These are phyloP conservation scores for Pyralis farinalis DNA, from an alignment of 2,888 invertebrate genomes.

Conservation along the genomic window DNA sequence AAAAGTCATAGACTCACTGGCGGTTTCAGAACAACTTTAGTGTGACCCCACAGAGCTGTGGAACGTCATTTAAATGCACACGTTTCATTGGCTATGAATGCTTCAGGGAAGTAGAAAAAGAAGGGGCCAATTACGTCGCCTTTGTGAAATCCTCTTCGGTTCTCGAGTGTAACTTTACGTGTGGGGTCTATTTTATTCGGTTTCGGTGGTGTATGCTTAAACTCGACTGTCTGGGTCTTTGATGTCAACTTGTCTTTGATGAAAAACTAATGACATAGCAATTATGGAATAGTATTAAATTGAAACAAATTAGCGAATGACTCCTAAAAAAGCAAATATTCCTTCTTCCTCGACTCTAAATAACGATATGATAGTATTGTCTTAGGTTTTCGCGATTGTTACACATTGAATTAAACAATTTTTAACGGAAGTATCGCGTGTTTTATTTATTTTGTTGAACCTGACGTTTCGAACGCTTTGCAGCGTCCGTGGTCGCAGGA, in stretches of 20 bases:
- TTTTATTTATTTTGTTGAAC: too few species aligned
- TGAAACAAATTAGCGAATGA: too few species aligned
- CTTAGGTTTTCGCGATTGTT: too few species aligned
- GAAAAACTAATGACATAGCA: too few species aligned
- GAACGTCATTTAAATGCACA: conserved; percentile 81
- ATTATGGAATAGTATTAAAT: too few species aligned
- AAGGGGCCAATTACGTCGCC: conserved; percentile 79
- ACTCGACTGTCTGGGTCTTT: conserved; percentile 14
- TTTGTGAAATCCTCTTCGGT: conserved; percentile 77
- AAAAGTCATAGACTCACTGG: conserved; percentile 62
- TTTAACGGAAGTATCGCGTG: too few species aligned
- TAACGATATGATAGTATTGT: too few species aligned
- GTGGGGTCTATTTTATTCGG: conserved; percentile 58
- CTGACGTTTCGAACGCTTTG: too few species aligned
- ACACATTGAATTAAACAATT: too few species aligned
- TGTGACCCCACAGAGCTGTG: conserved; percentile 77
- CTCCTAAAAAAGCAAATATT: too few species aligned
- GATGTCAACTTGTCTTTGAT: conserved; percentile 17
- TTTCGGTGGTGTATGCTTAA: conserved; percentile 35
- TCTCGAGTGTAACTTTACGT: conserved; percentile 74
- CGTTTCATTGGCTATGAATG: conserved; percentile 81
- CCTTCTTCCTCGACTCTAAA: too few species aligned
- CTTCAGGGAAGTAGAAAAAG: conserved; percentile 79
- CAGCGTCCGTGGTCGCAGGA: too few species aligned
- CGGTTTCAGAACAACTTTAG: conserved; percentile 74